These are phyloP conservation scores for Gnathonemus longibarbis DNA, from an alignment of 2,113 vertebrate species.

Conservation along the genomic window DNA sequence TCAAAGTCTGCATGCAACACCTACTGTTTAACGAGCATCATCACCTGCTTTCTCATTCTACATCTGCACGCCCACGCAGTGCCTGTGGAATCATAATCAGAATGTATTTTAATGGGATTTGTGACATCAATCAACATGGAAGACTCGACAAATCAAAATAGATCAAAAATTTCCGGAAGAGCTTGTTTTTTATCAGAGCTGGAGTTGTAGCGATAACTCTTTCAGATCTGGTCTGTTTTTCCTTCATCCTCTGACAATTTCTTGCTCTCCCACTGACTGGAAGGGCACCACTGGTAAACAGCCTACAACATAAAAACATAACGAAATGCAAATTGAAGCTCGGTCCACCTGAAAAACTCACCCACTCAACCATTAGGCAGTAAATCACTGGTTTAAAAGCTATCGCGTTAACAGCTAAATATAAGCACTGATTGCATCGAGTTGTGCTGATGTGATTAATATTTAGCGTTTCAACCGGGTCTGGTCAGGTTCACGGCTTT, in stretches of 20 bases:
- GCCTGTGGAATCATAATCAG: not conserved
- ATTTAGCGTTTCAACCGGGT: not conserved
- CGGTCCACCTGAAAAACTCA: not conserved
- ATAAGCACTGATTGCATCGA: not conserved
- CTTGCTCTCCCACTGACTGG: not conserved
- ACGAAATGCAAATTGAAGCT: not conserved
- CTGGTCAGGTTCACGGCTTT: not conserved
- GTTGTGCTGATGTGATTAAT: not conserved
- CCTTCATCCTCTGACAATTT: not conserved
- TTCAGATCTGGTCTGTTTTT: not conserved
- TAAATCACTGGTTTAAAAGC: not conserved
- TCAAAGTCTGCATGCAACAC: not conserved
- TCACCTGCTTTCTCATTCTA: not conserved
- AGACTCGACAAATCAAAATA: not conserved
- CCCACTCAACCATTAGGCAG: not conserved
- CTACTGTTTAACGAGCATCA: not conserved
- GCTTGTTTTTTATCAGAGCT: not conserved
- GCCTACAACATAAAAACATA: not conserved
- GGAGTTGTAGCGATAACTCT: not conserved
- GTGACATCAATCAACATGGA: not conserved
- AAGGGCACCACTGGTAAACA: not conserved
- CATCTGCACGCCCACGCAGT: not conserved
- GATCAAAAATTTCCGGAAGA: not conserved
- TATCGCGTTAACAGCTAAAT: not conserved
- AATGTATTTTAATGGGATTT: not conserved